phyloP scores from a whole-genome alignment of 2,113 vertebrate species.

The Corythoichthys intestinalis region DNA sequence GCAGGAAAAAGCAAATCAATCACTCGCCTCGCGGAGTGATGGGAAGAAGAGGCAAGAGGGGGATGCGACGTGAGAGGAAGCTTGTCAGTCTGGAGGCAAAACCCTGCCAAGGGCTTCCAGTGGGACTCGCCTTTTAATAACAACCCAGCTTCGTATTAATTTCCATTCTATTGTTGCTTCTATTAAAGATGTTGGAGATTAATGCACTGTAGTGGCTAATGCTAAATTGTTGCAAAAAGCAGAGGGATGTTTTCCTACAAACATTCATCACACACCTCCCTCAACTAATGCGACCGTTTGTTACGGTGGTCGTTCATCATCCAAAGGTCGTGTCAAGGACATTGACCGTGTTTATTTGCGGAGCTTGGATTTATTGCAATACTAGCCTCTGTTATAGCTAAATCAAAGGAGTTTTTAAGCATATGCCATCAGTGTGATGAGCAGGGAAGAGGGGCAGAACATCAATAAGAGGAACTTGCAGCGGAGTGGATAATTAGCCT shows the following conservation, averaged over 20 bases:
- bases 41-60: slow-evolving; percentile 16
- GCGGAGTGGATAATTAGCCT: slow-evolving; percentile 69
- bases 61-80: slow-evolving; percentile 41
- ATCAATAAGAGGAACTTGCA: slow-evolving; percentile 65
- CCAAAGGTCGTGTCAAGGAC: slow-evolving; percentile 52
- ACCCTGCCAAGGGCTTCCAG: slow-evolving; percentile 58
- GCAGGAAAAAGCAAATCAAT: slow-evolving; percentile 70
- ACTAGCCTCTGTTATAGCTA: slow-evolving; percentile 11
- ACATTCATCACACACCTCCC: slow-evolving; percentile 29
- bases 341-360: slow-evolving; percentile 37
- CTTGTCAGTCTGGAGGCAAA: slow-evolving; percentile 31
- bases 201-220: slow-evolving; percentile 63
- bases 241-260: slow-evolving; percentile 20
- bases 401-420: slow-evolving; percentile 40
- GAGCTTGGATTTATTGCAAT: slow-evolving; percentile 16
- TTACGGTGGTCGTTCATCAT: slow-evolving; percentile 38
- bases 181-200: slow-evolving; percentile 44
- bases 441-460: slow-evolving; percentile 58
- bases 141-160: slow-evolving; percentile 58
- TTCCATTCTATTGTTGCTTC: slow-evolving; percentile 65
- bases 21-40: slow-evolving; percentile 49
- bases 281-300: slow-evolving; percentile 42
- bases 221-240: slow-evolving; percentile 50
- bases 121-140: slow-evolving; percentile 69
- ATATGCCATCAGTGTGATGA: slow-evolving; percentile 45